Percentiles rank a stretch among this genome's conserved stretches.
Evolutionary conservation across 1,140 invertebrate species (phyloP).

Genomic region (Laupala kohalensis): DNA sequence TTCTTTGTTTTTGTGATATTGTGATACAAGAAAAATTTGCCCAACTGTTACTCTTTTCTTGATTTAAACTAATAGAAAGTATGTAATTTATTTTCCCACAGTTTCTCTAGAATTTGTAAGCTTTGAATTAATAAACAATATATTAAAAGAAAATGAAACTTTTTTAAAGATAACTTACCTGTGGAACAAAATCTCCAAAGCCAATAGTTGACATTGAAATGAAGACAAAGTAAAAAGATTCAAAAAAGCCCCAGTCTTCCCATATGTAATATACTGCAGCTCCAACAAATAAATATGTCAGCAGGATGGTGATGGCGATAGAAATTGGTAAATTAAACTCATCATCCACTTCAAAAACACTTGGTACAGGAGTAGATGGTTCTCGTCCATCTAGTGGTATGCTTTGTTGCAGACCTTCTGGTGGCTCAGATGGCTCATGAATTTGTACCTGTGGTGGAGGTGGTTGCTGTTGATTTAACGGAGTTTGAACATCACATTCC

Average conservation of each 20-base stretch:
- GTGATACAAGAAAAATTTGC: too few relatives aligned
- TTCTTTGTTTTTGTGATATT: too few relatives aligned
- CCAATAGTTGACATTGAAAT: constrained; percentile 89
- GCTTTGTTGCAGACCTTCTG: neutral
- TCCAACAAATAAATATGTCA: constrained; percentile 74
- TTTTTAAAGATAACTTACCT: constrained; percentile 27
- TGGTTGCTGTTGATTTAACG: constrained; percentile 13
- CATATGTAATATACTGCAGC: constrained; percentile 62
- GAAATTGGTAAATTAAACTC: constrained; percentile 86
- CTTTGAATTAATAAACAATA: too few relatives aligned
- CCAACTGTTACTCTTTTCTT: too few relatives aligned
- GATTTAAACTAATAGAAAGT: too few relatives aligned
- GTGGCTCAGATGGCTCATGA: neutral
- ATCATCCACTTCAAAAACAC: constrained; percentile 64
- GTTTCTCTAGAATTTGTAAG: too few relatives aligned
- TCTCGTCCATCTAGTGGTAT: constrained; percentile 21
- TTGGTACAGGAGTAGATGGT: constrained; percentile 57
- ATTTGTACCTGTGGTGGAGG: constrained; percentile 20
- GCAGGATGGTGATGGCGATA: constrained; percentile 65
- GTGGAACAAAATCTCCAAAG: constrained; percentile 82
- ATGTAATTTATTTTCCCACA: too few relatives aligned
- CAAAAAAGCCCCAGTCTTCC: constrained; percentile 74
- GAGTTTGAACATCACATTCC: constrained; percentile 18
- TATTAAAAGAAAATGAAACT: neutral
- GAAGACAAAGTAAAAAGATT: constrained; percentile 89